Percentiles rank a stretch among this genome's conserved stretches.
These are phyloP conservation scores for Enoplosus armatus DNA, from an alignment of 2,797 vertebrate species.

Conservation along the genomic window DNA sequence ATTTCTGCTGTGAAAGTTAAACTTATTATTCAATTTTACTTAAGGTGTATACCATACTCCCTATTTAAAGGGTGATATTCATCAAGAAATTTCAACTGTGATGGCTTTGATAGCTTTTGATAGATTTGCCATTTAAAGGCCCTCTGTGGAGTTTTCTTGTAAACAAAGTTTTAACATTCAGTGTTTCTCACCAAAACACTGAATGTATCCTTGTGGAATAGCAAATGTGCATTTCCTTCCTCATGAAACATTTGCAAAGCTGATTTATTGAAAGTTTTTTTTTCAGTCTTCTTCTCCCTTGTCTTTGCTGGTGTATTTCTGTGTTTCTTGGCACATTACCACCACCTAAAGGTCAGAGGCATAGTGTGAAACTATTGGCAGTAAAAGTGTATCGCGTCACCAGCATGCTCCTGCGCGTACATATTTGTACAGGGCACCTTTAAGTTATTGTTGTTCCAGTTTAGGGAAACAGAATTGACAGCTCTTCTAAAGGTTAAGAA, in stretches of 20 bases:
- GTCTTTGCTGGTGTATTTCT: neutral
- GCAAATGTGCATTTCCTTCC: neutral
- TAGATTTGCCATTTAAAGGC: conserved; percentile 5
- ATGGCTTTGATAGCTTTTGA: no score
- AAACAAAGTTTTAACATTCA: neutral
- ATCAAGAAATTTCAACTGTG: no score
- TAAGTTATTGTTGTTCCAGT: conserved; percentile 4
- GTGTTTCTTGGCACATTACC: neutral
- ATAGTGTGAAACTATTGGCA: neutral
- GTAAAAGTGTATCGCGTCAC: neutral
- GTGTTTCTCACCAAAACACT: neutral
- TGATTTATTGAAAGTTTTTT: neutral
- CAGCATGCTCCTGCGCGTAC: neutral
- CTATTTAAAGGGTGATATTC: no score
- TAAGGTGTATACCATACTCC: neutral
- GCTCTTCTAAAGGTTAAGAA: conserved; percentile 9
- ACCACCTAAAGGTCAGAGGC: neutral
- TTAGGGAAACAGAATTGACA: conserved; percentile 10
- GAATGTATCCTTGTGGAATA: neutral
- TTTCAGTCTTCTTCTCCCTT: neutral
- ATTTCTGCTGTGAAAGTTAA: neutral
- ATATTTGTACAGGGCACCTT: neutral
- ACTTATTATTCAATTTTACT: neutral
- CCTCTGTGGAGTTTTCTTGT: neutral
- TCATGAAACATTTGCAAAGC: neutral